These are phyloP conservation scores for Macropus fuliginosus DNA, from an alignment of 2,797 vertebrate genomes.

Conservation along the genomic window DNA sequence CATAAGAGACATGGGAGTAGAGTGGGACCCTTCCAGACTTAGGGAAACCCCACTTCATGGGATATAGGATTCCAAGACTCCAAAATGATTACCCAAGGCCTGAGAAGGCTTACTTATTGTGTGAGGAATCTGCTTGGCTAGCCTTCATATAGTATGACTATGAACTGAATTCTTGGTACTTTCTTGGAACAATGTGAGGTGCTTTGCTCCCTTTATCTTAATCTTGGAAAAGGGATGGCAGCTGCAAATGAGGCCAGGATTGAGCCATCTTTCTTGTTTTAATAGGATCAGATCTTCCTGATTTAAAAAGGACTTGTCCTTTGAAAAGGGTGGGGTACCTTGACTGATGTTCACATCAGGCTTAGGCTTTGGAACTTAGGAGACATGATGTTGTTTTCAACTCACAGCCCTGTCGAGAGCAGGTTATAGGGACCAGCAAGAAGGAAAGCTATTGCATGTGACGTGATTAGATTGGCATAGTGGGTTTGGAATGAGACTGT, in stretches of 20 bases:
- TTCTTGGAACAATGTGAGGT: background rate
- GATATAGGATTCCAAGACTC: no score
- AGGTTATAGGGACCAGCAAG: background rate
- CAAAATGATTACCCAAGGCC: no score
- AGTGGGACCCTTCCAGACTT: no score
- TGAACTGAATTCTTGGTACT: background rate
- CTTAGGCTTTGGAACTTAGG: background rate
- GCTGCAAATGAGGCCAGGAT: background rate
- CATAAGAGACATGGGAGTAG: no score
- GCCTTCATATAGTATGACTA: background rate
- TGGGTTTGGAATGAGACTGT: background rate
- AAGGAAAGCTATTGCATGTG: background rate
- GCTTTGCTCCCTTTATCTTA: background rate
- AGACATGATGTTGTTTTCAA: background rate
- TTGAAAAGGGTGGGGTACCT: background rate
- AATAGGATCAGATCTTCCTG: background rate
- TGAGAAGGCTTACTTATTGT: background rate
- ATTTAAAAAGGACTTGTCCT: background rate
- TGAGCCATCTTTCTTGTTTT: background rate
- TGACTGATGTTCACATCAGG: background rate
- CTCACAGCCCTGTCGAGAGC: background rate
- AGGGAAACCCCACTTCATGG: no score
- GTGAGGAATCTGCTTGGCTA: background rate
- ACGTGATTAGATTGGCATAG: background rate
- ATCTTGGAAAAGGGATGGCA: background rate